These are phyloP conservation scores for Fregetta grallaria DNA, from an alignment of 2,113 vertebrate species.

Conservation along the genomic window DNA sequence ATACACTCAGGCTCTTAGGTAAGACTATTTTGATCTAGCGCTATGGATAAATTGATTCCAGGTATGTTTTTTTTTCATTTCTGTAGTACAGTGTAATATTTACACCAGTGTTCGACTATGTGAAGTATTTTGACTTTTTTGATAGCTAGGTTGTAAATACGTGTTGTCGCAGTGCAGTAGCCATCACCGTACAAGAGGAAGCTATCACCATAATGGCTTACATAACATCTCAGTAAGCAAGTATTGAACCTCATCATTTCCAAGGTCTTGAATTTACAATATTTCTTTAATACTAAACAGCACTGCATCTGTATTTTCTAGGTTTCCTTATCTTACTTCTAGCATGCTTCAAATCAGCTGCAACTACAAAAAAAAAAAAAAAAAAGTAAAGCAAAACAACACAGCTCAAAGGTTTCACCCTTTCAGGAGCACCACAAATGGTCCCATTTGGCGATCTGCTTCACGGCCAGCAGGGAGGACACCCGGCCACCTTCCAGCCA, in stretches of 20 bases:
- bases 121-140: neutral
- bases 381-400: neutral
- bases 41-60: neutral
- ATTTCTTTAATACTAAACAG: neutral
- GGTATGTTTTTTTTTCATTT: neutral
- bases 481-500: neutral
- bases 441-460: neutral
- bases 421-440: neutral
- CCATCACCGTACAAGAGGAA: neutral
- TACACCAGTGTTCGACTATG: neutral
- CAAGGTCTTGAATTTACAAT: fast-evolving
- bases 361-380: fast-evolving
- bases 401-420: neutral
- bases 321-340: neutral
- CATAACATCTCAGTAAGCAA: neutral
- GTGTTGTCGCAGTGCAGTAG: neutral
- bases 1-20: neutral
- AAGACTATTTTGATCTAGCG: neutral
- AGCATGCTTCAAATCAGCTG: neutral
- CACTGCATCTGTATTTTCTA: neutral
- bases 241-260: fast-evolving
- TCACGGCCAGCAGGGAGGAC: neutral
- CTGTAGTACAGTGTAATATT: neutral
- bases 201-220: fast-evolving
- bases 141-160: neutral